Evolutionary conservation across 2,113 vertebrate genomes (phyloP).

Genomic region (Neolamprologus hecqui): DNA sequence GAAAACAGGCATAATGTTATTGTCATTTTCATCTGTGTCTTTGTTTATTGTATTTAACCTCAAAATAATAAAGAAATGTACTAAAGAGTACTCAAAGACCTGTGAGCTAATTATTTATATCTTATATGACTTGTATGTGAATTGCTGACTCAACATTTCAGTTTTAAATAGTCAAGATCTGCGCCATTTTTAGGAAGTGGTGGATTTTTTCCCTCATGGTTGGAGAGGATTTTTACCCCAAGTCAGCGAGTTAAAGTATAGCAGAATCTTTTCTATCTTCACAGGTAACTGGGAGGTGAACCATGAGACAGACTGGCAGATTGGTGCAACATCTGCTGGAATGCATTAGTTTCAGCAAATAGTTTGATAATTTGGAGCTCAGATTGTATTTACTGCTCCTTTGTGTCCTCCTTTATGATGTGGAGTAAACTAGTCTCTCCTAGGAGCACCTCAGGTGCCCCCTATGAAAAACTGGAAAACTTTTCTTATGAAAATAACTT

Average conservation of each 20-base stretch:
- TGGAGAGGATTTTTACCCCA: not conserved
- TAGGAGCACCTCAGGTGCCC: not conserved
- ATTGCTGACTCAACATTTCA: not conserved
- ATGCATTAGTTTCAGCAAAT: not conserved
- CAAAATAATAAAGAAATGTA: not conserved
- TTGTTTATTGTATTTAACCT: not conserved
- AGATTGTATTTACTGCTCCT: not conserved
- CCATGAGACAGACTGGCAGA: not conserved
- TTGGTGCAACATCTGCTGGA: not conserved
- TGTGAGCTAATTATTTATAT: not conserved
- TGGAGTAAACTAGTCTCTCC: not conserved
- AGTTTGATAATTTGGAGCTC: not conserved
- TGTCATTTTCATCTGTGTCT: not conserved
- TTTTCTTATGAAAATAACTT: not conserved
- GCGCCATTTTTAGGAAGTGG: not conserved
- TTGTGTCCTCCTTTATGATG: not conserved
- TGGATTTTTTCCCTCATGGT: not conserved
- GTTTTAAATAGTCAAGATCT: not conserved
- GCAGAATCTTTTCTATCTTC: not conserved
- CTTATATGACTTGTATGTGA: not conserved
- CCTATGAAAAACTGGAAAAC: not conserved
- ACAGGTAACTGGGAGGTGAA: not conserved
- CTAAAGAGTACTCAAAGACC: not conserved
- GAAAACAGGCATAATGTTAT: not conserved
- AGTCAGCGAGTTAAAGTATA: not conserved